Conservation (phyloP, 64 coral and sea anemone genomes). For the Astreopora myriophthalma region DNA sequence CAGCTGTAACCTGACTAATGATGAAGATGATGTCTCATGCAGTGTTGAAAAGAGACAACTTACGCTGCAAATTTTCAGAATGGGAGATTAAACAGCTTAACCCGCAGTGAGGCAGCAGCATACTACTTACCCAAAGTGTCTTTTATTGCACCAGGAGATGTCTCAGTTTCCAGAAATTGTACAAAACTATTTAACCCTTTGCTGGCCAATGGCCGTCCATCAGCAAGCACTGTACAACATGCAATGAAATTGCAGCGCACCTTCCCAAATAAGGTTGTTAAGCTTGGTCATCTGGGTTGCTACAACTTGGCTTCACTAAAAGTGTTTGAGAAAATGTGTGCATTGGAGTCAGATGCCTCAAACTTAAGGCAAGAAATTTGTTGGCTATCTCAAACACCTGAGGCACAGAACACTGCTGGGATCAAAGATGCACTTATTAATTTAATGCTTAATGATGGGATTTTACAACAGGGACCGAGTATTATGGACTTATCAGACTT, state of each 20-base stretch:
- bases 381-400: not conserved
- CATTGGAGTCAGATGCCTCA: not conserved
- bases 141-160: not conserved
- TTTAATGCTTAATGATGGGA: not conserved
- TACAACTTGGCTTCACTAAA: not conserved
- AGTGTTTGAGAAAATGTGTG: not conserved
- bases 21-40: not conserved
- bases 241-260: not conserved
- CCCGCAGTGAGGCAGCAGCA: not conserved
- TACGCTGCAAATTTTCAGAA: not conserved
- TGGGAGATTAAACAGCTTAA: not conserved
- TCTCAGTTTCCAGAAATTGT: not conserved
- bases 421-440: not conserved
- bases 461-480: not conserved
- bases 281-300: not conserved
- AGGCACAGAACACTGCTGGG: not conserved
- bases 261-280: not conserved
- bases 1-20: not conserved
- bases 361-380: not conserved
- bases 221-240: not conserved
- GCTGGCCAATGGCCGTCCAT: not conserved
- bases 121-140: not conserved
- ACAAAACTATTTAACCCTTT: not conserved
- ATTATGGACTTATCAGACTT: slow-evolving; percentile 1
- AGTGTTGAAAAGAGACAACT: not conserved